These are phyloP conservation scores for Coryphaenoides rupestris DNA, from an alignment of 2,113 vertebrate species.

Conservation along the genomic window DNA sequence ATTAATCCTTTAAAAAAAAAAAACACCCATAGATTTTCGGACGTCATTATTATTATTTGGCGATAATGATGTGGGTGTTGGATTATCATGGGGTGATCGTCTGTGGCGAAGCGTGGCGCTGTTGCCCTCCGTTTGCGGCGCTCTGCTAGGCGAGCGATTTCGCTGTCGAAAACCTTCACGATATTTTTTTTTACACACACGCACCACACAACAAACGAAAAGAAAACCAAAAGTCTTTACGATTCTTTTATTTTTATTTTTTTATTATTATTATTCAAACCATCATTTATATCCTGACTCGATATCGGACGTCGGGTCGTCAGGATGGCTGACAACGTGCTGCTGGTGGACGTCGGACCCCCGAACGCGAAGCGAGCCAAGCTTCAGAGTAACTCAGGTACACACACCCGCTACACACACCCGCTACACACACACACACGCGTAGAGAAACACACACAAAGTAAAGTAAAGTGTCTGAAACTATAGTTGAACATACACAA, in stretches of 20 bases:
- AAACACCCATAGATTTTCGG: constrained; percentile 63
- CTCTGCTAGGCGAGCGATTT: constrained; percentile 57
- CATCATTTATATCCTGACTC: constrained; percentile 14
- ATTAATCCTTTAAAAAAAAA: constrained; percentile 53
- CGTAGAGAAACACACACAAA: too few species aligned
- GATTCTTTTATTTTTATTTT: too few species aligned
- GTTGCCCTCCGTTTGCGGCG: constrained; percentile 79
- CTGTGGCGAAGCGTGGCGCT: constrained; percentile 83
- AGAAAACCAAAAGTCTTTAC: too few species aligned
- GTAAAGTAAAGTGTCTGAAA: too few species aligned
- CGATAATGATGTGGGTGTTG: constrained; percentile 80
- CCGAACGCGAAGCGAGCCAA: constrained; percentile 91
- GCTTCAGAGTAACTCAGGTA: too few species aligned
- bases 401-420: too few species aligned
- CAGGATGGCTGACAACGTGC: constrained; percentile 91
- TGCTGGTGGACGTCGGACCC: constrained; percentile 92
- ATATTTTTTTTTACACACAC: too few species aligned
- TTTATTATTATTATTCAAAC: constrained; percentile 15
- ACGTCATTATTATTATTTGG: constrained; percentile 62
- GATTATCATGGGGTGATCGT: constrained; percentile 83
- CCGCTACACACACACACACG: too few species aligned
- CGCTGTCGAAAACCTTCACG: too few species aligned
- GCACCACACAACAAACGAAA: too few species aligned
- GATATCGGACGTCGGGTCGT: constrained; percentile 12
- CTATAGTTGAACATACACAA: too few species aligned